phyloP scores from a whole-genome alignment of 2,113 vertebrate species.

The Macquaria australasica region DNA sequence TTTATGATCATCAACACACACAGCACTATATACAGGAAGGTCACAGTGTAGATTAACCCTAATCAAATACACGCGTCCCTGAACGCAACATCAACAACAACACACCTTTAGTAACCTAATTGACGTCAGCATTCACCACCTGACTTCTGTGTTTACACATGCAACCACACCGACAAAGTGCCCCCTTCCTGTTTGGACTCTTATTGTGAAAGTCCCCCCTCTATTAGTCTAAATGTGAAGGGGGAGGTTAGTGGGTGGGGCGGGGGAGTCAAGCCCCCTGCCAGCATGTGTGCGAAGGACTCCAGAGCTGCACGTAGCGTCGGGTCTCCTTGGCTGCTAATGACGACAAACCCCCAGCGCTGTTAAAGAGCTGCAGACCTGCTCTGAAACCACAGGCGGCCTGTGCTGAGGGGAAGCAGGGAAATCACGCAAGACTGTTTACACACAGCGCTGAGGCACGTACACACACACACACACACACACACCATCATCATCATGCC shows the following conservation, averaged over 20 bases:
- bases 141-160: conserved; percentile 25
- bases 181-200: background rate
- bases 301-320: conserved; percentile 6
- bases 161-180: background rate
- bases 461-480: background rate
- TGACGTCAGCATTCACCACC: conserved; percentile 13
- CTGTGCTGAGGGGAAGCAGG: background rate
- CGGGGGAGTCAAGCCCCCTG: background rate
- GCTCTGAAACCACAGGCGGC: background rate
- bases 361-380: background rate
- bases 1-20: background rate
- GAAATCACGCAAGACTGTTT: conserved; percentile 32
- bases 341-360: conserved; percentile 12
- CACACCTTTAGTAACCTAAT: background rate
- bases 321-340: background rate
- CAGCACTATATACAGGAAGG: background rate
- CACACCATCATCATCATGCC: background rate
- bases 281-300: background rate
- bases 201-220: background rate
- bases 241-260: background rate
- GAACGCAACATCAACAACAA: conserved; percentile 5
- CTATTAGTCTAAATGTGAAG: background rate
- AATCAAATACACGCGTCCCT: conserved; percentile 8
- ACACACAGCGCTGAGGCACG: background rate
- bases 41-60: background rate